A percentile compares a stretch with the other conserved stretches of the same genome.
Evolutionary conservation across 2,797 vertebrate species (phyloP).

Genomic region (Agapornis canus): DNA sequence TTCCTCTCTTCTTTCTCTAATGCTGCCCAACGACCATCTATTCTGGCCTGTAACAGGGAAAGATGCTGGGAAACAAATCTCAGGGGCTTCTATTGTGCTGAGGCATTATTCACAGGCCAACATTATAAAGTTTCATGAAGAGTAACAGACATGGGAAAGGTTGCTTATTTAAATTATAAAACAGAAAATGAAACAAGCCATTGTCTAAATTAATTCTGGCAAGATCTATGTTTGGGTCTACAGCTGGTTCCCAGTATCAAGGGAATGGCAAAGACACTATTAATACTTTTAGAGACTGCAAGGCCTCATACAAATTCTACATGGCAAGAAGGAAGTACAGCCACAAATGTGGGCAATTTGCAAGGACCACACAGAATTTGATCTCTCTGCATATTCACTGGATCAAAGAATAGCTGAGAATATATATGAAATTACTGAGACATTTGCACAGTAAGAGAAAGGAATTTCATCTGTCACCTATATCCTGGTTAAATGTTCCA

Average conservation of each 20-base stretch:
- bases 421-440: background rate
- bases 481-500: background rate
- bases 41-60: background rate
- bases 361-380: background rate
- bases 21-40: background rate
- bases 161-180: background rate
- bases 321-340: background rate
- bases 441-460: background rate
- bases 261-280: background rate
- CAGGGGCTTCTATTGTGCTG: background rate
- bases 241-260: background rate
- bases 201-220: background rate
- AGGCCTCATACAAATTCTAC: background rate
- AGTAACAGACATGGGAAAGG: background rate
- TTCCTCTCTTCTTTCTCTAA: background rate
- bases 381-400: background rate
- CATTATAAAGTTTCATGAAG: background rate
- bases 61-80: background rate
- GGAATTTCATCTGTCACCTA: background rate
- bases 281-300: background rate
- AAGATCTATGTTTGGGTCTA: background rate
- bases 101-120: background rate
- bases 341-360: background rate
- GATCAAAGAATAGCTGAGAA: background rate
- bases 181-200: background rate